phyloP scores from a whole-genome alignment of 2,113 vertebrate genomes.

The Erinaceus europaeus region DNA sequence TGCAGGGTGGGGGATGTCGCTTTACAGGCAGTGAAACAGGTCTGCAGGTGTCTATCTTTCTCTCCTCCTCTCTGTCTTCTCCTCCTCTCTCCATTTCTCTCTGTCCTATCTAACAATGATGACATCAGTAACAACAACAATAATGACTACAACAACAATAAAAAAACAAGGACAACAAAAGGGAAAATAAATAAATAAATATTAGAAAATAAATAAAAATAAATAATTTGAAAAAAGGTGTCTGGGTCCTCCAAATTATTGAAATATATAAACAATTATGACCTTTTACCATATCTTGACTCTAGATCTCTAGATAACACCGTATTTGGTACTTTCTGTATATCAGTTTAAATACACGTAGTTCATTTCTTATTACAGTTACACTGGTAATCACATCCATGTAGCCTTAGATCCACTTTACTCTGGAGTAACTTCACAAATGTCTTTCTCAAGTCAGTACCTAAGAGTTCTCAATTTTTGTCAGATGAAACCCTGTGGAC shows the following conservation, averaged over 20 bases:
- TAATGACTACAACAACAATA: too few species aligned
- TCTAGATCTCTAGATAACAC: not conserved
- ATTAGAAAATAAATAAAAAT: too few species aligned
- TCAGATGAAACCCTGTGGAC: not conserved
- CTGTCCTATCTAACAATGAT: too few species aligned
- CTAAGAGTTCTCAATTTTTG: not conserved
- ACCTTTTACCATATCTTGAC: not conserved
- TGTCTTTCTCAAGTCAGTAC: not conserved
- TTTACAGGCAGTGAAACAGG: too few species aligned
- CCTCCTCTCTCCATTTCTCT: too few species aligned
- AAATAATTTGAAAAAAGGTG: slow-evolving; percentile 17
- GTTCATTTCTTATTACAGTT: not conserved
- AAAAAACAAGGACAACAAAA: too few species aligned
- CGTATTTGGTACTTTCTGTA: not conserved
- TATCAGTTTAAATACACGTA: not conserved
- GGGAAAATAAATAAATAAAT: too few species aligned
- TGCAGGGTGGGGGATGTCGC: too few species aligned
- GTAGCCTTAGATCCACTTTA: not conserved
- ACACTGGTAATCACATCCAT: not conserved
- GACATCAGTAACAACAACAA: too few species aligned
- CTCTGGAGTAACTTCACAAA: not conserved
- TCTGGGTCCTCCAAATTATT: not conserved
- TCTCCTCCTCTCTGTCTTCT: too few species aligned
- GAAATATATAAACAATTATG: not conserved
- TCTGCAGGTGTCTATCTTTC: too few species aligned